Percentiles rank a stretch among this genome's conserved stretches.
Evolutionary conservation across 1,140 invertebrate species (phyloP).

Genomic region (Palaemon carinicauda): DNA sequence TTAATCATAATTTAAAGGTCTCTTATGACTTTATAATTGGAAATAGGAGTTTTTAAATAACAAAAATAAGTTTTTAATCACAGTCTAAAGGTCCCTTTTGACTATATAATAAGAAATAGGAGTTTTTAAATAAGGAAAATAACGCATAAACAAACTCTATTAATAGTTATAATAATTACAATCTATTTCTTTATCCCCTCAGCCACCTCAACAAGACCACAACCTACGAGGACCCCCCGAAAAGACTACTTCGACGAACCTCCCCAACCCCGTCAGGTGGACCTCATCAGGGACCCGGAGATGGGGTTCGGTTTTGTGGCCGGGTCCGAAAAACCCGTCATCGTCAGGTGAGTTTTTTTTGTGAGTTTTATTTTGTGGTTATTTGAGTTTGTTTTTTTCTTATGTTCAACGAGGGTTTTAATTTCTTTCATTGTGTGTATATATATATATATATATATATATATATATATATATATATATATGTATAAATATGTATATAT

Average conservation of each 20-base stretch:
- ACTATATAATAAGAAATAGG: too few relatives aligned
- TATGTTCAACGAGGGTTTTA: not conserved
- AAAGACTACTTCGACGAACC: slow-evolving; percentile 72
- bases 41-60: too few relatives aligned
- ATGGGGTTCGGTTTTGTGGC: slow-evolving; percentile 94
- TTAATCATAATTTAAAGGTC: too few relatives aligned
- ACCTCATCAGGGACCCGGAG: slow-evolving; percentile 75
- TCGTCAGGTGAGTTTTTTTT: slow-evolving; percentile 77
- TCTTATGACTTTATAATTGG: too few relatives aligned
- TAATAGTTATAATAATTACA: not conserved
- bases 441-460: not conserved
- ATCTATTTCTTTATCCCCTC: slow-evolving; percentile 61
- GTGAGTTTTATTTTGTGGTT: not conserved
- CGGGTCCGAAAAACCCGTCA: slow-evolving; percentile 88
- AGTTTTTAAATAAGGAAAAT: not conserved
- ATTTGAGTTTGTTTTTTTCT: not conserved
- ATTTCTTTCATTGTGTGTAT: not conserved
- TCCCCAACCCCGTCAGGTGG: slow-evolving; percentile 79
- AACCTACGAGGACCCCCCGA: slow-evolving; percentile 82
- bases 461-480: not conserved
- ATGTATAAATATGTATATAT: not conserved
- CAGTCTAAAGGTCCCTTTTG: too few relatives aligned
- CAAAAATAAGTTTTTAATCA: too few relatives aligned
- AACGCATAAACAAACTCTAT: not conserved
- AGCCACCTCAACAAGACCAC: slow-evolving; percentile 91